phyloP scores from a whole-genome alignment of 2,888 invertebrate genomes.

The Chamaedrilus cognettii region DNA sequence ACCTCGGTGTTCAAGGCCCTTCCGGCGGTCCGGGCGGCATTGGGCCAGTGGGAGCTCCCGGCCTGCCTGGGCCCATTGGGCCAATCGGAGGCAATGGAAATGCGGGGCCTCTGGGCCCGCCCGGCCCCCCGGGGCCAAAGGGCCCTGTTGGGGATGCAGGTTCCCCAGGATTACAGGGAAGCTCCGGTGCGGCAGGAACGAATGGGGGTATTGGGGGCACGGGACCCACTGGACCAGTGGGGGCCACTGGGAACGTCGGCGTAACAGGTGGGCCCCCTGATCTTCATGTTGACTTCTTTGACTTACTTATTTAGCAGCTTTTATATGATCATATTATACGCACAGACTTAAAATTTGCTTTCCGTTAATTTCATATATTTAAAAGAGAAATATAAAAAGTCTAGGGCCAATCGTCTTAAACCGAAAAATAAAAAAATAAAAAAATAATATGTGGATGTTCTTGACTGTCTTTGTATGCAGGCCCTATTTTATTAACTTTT shows the following conservation, averaged over 20 bases:
- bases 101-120: constrained; percentile 10
- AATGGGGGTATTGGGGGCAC: neutral
- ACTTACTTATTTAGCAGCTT: too few relatives aligned
- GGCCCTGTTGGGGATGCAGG: constrained; percentile 13
- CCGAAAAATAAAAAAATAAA: too few relatives aligned
- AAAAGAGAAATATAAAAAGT: too few relatives aligned
- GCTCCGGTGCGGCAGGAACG: constrained; percentile 1
- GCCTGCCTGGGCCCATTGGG: constrained; percentile 6
- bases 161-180: neutral
- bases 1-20: too few relatives aligned
- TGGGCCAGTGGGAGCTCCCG: constrained; percentile 5
- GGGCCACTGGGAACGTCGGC: constrained; percentile 5
- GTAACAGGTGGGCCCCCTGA: neutral
- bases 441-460: too few relatives aligned
- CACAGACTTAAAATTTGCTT: too few relatives aligned
- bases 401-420: too few relatives aligned
- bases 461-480: too few relatives aligned
- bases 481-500: constrained; percentile 10
- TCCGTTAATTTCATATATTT: too few relatives aligned
- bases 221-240: constrained; percentile 20
- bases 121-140: constrained; percentile 12
- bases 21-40: constrained; percentile 17
- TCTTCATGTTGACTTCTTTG: too few relatives aligned
- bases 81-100: constrained; percentile 9
- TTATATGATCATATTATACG: too few relatives aligned